Percentiles rank a stretch among this genome's conserved stretches.
phyloP scores from a whole-genome alignment of 2,113 vertebrate genomes.

The Oncorhynchus mykiss region DNA sequence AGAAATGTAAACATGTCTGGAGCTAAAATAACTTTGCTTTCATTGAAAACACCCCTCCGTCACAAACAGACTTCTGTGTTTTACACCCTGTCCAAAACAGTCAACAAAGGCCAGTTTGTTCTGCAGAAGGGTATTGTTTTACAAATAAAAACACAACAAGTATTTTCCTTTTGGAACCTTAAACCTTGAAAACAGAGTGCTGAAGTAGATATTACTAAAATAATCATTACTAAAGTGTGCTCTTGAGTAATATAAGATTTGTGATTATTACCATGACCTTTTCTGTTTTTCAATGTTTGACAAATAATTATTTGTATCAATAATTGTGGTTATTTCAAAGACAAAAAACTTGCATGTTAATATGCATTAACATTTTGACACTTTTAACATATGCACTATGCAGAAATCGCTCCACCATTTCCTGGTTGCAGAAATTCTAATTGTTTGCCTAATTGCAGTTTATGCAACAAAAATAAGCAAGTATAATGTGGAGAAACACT shows the following conservation, averaged over 20 bases:
- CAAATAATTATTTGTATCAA: not conserved
- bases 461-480: no score
- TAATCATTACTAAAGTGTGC: not conserved
- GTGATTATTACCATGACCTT: constrained; percentile 27
- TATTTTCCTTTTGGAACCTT: not conserved
- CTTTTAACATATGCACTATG: no score
- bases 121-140: constrained; percentile 29
- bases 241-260: constrained; percentile 70
- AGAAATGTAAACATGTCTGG: constrained; percentile 96
- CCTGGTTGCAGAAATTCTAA: no score
- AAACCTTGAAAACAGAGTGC: constrained; percentile 1
- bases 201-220: not conserved
- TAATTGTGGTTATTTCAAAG: not conserved
- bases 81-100: constrained; percentile 79
- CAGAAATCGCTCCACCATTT: no score
- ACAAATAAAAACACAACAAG: constrained; percentile 43
- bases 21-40: constrained; percentile 90
- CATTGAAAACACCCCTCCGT: constrained; percentile 88
- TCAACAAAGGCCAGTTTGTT: constrained; percentile 85
- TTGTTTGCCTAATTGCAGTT: no score
- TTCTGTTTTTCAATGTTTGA: constrained; percentile 1
- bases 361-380: not conserved
- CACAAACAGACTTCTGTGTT: constrained; percentile 87
- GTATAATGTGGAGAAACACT: no score
- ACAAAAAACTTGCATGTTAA: not conserved